Evolutionary conservation across 2,888 invertebrate species (phyloP).

Genomic region (Chymomyza amoena): DNA sequence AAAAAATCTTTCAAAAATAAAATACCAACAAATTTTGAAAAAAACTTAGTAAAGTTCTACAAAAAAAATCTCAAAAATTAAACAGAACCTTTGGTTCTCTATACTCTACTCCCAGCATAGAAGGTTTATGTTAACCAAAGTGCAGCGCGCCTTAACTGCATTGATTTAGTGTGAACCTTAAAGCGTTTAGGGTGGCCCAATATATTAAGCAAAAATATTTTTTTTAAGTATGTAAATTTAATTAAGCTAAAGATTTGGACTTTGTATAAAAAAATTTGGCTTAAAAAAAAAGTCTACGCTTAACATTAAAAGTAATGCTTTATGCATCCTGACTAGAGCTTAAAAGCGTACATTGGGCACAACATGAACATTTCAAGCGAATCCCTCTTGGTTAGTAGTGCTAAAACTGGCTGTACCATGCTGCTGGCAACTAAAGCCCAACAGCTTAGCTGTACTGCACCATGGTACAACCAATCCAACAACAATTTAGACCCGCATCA

Average conservation of each 20-base stretch:
- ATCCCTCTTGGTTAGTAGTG: neutral
- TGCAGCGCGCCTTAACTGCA: constrained; percentile 50
- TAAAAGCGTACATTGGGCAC: neutral
- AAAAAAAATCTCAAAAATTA: neutral
- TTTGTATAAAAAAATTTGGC: neutral
- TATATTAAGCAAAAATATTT: neutral
- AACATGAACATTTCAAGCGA: neutral
- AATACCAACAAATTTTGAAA: constrained; percentile 18
- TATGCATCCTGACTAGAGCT: constrained; percentile 8
- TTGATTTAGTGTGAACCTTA: constrained; percentile 60
- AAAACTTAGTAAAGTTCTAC: constrained; percentile 15
- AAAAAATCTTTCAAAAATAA: neutral
- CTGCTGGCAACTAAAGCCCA: neutral
- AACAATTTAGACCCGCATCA: constrained; percentile 25
- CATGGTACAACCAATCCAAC: neutral
- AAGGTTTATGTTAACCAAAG: constrained; percentile 50
- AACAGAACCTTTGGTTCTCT: constrained; percentile 2
- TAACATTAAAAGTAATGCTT: constrained; percentile 1
- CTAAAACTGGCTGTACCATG: neutral
- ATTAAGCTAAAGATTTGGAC: neutral
- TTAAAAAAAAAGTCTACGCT: neutral
- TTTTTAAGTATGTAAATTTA: neutral
- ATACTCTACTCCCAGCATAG: constrained; percentile 74
- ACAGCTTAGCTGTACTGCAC: neutral
- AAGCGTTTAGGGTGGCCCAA: neutral